These are phyloP conservation scores for Pelmatolapia mariae DNA, from an alignment of 2,113 vertebrate genomes.

Conservation along the genomic window DNA sequence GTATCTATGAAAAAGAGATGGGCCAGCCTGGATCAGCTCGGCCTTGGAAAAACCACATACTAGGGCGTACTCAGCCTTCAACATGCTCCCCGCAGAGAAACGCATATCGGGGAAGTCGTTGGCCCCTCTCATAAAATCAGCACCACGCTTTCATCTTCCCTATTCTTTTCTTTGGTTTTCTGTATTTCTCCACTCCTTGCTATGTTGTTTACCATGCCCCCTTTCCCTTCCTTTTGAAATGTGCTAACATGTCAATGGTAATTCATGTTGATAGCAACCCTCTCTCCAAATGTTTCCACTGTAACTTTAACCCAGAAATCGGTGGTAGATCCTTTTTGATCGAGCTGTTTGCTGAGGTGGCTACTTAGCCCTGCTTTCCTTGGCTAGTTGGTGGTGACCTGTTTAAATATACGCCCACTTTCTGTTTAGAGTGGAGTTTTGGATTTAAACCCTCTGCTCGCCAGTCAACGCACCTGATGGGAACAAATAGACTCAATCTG, in stretches of 20 bases:
- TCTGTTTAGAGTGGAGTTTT: conserved; percentile 54
- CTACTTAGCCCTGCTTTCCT: conserved; percentile 60
- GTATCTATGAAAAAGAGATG: conserved; percentile 23
- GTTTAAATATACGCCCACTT: conserved; percentile 50
- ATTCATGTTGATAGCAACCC: conserved; percentile 61
- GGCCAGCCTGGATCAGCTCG: conserved; percentile 16
- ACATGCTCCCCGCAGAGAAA: conserved; percentile 33
- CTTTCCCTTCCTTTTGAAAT: conserved; percentile 5
- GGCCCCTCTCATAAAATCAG: not conserved
- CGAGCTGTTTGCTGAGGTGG: conserved; percentile 62
- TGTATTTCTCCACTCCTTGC: not conserved
- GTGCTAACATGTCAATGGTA: conserved; percentile 64
- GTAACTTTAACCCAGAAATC: conserved; percentile 66
- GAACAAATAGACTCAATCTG: conserved; percentile 40
- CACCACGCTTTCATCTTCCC: not conserved
- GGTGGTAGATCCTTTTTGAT: conserved; percentile 66
- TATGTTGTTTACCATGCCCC: conserved; percentile 2
- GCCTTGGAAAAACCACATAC: conserved; percentile 64
- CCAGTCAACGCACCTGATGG: conserved; percentile 44
- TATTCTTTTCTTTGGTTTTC: not conserved
- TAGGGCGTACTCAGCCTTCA: conserved; percentile 1
- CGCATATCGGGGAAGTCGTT: not conserved
- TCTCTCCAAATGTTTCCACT: conserved; percentile 70
- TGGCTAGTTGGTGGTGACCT: conserved; percentile 44
- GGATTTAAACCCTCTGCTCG: conserved; percentile 24